Conservation (phyloP, 2,113 vertebrate genomes). For the Corythaixoides concolor region DNA sequence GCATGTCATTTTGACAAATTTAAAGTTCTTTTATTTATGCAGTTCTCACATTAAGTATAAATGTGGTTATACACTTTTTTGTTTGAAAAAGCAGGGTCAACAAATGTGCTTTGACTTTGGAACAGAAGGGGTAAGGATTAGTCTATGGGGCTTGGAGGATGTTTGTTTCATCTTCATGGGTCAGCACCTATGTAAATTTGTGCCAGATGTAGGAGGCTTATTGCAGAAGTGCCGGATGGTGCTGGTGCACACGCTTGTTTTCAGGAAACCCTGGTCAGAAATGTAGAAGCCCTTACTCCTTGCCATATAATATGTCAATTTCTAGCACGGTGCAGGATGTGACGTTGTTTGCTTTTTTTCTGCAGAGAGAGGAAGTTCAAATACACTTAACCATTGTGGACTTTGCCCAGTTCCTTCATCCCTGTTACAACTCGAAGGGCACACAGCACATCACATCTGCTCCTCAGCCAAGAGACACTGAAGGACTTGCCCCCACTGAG, state of each 20-base stretch:
- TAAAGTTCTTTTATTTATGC: not conserved
- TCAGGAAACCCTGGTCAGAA: not conserved
- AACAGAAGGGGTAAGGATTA: not conserved
- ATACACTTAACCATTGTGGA: not conserved
- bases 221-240: not conserved
- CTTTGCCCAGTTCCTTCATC: not conserved
- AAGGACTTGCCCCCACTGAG: not conserved
- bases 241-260: rapidly evolving
- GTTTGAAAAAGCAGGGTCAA: not conserved
- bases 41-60: not conserved
- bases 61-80: not conserved
- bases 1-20: not conserved
- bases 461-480: not conserved
- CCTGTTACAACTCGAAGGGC: rapidly evolving
- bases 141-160: not conserved
- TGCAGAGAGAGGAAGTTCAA: not conserved
- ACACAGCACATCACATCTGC: rapidly evolving
- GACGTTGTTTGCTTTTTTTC: not conserved
- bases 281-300: not conserved
- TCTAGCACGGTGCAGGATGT: not conserved
- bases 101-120: not conserved
- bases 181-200: not conserved
- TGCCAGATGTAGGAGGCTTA: not conserved
- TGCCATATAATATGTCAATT: not conserved
- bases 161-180: not conserved